These are phyloP conservation scores for Thysanoteuthis rhombus DNA, from an alignment of 2,888 invertebrate species.

Conservation along the genomic window DNA sequence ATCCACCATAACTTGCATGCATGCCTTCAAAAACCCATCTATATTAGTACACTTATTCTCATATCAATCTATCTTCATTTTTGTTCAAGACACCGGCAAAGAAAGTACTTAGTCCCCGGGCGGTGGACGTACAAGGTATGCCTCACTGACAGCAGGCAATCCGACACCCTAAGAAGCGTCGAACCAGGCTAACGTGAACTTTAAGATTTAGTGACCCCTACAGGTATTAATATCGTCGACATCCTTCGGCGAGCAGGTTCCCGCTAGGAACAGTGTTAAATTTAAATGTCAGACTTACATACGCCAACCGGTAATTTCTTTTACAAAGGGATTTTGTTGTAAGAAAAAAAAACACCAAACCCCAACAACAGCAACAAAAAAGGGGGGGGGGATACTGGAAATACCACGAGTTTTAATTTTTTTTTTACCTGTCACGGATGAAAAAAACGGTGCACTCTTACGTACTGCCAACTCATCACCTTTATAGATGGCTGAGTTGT, in stretches of 20 bases:
- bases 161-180: background rate
- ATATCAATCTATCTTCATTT: background rate
- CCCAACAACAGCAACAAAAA: too few species aligned
- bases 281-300: slow-evolving; percentile 12
- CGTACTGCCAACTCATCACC: too few species aligned
- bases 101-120: background rate
- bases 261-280: background rate
- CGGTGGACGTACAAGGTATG: background rate
- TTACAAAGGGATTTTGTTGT: background rate
- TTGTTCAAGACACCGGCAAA: background rate
- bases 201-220: background rate
- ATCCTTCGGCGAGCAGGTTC: background rate
- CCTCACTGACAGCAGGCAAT: background rate
- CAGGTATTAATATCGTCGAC: background rate
- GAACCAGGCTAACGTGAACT: background rate
- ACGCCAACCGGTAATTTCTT: background rate
- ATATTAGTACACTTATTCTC: background rate
- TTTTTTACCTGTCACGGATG: too few species aligned
- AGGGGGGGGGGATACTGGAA: too few species aligned
- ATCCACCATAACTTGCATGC: too few species aligned
- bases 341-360: background rate
- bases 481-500: too few species aligned
- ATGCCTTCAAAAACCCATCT: too few species aligned
- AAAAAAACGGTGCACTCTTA: too few species aligned
- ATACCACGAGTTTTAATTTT: too few species aligned